Evolutionary conservation across 2,888 invertebrate species (phyloP).

Genomic region (Dasypogon diadema): DNA sequence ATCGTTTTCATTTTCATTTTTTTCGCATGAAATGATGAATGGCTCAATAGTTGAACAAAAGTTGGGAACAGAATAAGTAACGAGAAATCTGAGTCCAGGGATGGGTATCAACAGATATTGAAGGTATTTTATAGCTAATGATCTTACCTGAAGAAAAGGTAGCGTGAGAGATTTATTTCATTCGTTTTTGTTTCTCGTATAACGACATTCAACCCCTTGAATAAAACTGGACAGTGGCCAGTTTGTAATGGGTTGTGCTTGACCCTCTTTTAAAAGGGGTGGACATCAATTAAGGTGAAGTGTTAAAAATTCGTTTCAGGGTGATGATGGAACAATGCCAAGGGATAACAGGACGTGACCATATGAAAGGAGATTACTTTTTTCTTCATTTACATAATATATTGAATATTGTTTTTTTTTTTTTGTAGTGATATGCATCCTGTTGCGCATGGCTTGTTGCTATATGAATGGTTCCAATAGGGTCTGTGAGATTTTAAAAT

Average conservation of each 20-base stretch:
- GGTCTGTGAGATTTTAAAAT: too few relatives aligned
- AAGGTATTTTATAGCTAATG: conserved; percentile 44
- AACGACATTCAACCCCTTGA: conserved; percentile 25
- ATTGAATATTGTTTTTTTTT: not conserved
- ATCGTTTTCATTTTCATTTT: conserved; percentile 38
- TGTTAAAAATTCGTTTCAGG: conserved; percentile 47
- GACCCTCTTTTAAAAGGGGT: conserved; percentile 36
- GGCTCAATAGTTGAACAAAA: conserved; percentile 29
- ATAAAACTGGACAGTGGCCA: conserved; percentile 37
- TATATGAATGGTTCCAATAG: too few relatives aligned
- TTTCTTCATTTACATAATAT: conserved; percentile 36
- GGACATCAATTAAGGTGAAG: conserved; percentile 51
- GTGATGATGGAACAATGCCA: conserved; percentile 39
- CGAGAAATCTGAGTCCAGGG: conserved; percentile 8
- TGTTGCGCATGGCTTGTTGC: conserved; percentile 13
- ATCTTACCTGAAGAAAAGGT: conserved; percentile 38
- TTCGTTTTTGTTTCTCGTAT: not conserved
- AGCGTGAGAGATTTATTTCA: conserved; percentile 48
- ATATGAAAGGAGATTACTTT: conserved; percentile 13
- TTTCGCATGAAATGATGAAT: conserved; percentile 45
- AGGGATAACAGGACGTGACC: conserved; percentile 47
- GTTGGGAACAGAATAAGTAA: conserved; percentile 14
- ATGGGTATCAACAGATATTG: conserved; percentile 29
- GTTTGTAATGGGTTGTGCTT: conserved; percentile 7
- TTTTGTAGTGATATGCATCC: conserved; percentile 7